phyloP scores from a whole-genome alignment of 2,888 invertebrate genomes.

The Parthenolecanium corni region DNA sequence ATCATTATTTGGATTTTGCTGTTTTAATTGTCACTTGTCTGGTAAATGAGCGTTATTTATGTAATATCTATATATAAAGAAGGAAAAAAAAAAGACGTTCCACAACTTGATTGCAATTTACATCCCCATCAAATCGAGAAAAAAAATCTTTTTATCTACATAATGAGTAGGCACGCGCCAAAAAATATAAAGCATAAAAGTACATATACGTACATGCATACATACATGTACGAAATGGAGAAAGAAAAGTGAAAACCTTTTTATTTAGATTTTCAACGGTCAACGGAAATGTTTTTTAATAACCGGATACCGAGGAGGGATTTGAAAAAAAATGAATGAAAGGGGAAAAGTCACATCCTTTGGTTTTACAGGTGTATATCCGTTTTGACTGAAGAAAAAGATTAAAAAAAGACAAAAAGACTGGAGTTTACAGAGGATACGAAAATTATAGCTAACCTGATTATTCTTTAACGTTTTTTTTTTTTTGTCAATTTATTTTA shows the following conservation, averaged over 20 bases:
- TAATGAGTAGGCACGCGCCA: slow-evolving; percentile 5
- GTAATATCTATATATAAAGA: not conserved
- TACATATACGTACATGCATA: no score
- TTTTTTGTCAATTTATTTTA: no score
- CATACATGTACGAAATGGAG: no score
- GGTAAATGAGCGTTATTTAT: not conserved
- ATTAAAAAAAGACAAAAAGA: slow-evolving; percentile 8
- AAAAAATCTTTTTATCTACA: not conserved
- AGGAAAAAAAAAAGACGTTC: no score
- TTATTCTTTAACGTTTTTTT: not conserved
- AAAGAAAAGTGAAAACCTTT: not conserved
- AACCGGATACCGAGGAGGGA: slow-evolving; percentile 13
- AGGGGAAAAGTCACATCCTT: not conserved
- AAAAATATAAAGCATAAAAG: slow-evolving; percentile 1
- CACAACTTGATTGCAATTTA: no score
- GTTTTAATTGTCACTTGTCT: no score
- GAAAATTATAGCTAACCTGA: slow-evolving; percentile 5
- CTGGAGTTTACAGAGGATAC: slow-evolving; percentile 8
- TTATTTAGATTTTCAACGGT: slow-evolving; percentile 24
- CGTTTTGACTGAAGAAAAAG: slow-evolving; percentile 10
- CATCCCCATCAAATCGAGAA: no score
- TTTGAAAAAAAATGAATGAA: not conserved
- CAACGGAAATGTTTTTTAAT: slow-evolving; percentile 19
- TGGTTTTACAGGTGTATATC: slow-evolving; percentile 21
- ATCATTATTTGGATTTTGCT: no score